phyloP scores from a whole-genome alignment of 2,888 invertebrate genomes.

The Trichopria drosophilae region DNA sequence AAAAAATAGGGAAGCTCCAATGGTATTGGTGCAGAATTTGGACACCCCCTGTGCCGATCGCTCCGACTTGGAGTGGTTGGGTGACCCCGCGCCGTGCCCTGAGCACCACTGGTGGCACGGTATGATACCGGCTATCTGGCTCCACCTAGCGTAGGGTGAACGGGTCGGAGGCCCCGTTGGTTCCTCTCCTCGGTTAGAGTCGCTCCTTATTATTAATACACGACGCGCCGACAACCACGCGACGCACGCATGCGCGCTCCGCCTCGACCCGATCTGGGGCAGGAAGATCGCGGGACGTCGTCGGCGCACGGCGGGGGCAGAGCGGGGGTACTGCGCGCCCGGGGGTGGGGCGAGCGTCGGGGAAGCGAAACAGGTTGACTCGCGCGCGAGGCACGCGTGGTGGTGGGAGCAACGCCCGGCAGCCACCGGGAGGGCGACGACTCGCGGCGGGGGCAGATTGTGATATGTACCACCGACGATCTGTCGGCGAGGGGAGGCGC shows the following conservation, averaged over 20 bases:
- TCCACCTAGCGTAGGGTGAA: constrained; percentile 57
- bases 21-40: no score
- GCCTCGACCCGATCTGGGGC: constrained; percentile 29
- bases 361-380: constrained; percentile 53
- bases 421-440: background rate
- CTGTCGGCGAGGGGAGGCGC: constrained; percentile 18
- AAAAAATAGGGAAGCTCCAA: no score
- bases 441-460: constrained; percentile 10
- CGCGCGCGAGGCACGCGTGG: constrained; percentile 47
- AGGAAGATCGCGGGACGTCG: no score
- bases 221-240: constrained; percentile 36
- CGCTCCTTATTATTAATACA: constrained; percentile 56
- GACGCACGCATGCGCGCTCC: constrained; percentile 38
- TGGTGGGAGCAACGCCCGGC: constrained; percentile 24
- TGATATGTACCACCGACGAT: constrained; percentile 23
- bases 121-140: constrained; percentile 54
- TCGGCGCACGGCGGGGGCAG: constrained; percentile 34
- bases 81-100: constrained; percentile 29
- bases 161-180: constrained; percentile 58
- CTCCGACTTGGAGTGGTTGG: background rate
- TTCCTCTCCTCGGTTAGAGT: constrained; percentile 58
- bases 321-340: constrained; percentile 35
- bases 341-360: constrained; percentile 31
- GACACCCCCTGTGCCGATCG: no score
- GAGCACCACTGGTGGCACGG: constrained; percentile 51